phyloP scores from a whole-genome alignment of 1,140 invertebrate species.

The Babylonia areolata region DNA sequence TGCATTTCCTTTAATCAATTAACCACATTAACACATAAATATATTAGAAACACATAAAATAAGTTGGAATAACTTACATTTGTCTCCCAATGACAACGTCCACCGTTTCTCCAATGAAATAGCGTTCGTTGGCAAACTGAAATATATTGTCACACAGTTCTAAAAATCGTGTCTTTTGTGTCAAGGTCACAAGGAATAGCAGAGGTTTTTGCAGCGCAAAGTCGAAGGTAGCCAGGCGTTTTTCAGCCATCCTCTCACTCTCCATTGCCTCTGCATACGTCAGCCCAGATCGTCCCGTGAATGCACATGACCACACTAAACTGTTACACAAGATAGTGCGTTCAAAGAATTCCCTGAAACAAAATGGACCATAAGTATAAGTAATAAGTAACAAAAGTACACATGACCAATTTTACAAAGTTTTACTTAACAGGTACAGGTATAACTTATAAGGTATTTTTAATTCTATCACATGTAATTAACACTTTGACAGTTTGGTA shows the following conservation, averaged over 20 bases:
- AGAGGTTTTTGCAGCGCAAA: slow-evolving; percentile 82
- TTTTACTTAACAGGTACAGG: too few species aligned
- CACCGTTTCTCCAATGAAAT: slow-evolving; percentile 93
- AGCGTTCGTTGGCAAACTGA: slow-evolving; percentile 90
- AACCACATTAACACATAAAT: neutral
- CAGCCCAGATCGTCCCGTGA: slow-evolving; percentile 92
- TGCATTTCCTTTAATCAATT: too few species aligned
- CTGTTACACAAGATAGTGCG: slow-evolving; percentile 96
- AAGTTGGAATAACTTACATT: slow-evolving; percentile 72
- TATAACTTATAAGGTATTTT: too few species aligned
- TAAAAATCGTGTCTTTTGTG: slow-evolving; percentile 86
- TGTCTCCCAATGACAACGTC: slow-evolving; percentile 81
- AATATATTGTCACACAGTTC: slow-evolving; percentile 93
- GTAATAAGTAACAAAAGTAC: too few species aligned
- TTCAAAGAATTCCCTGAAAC: slow-evolving; percentile 93
- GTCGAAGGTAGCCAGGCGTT: slow-evolving; percentile 70
- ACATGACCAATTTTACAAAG: too few species aligned
- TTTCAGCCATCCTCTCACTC: slow-evolving; percentile 84
- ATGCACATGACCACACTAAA: slow-evolving; percentile 95
- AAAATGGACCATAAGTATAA: too few species aligned
- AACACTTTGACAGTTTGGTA: too few species aligned
- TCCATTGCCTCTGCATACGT: slow-evolving; percentile 95
- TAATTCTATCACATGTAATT: too few species aligned
- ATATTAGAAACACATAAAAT: neutral
- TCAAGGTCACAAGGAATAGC: slow-evolving; percentile 87